Conservation (phyloP, 2,888 invertebrate species). For the Eugnorisma glareosa region DNA sequence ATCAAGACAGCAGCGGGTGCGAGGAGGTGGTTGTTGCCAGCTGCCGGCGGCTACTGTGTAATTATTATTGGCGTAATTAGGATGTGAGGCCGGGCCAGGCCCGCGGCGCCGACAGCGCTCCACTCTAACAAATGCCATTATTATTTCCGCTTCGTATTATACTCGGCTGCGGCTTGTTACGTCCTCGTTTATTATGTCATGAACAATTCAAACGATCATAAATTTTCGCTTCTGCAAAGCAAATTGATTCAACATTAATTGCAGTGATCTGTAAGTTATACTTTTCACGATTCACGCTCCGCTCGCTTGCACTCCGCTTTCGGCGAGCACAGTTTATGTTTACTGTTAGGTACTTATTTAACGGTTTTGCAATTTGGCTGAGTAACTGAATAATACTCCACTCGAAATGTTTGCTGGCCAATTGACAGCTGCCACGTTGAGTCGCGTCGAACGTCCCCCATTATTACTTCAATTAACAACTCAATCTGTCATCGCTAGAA, state of each 20-base stretch:
- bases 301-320: conserved; percentile 54
- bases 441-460: conserved; percentile 52
- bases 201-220: conserved; percentile 86
- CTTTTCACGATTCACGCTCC: conserved; percentile 73
- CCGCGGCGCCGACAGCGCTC: conserved; percentile 82
- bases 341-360: conserved; percentile 84
- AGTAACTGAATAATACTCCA: conserved; percentile 72
- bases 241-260: conserved; percentile 87
- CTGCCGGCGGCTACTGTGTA: conserved; percentile 86
- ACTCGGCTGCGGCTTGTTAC: conserved; percentile 83
- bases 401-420: conserved; percentile 71
- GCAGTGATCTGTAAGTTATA: conserved; percentile 78
- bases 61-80: conserved; percentile 90
- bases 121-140: conserved; percentile 87
- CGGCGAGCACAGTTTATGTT: conserved; percentile 70
- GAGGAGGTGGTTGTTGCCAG: conserved; percentile 70
- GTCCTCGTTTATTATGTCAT: conserved; percentile 85
- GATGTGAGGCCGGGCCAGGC: conserved; percentile 85
- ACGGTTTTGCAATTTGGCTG: conserved; percentile 78
- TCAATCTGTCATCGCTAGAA: conserved; percentile 70
- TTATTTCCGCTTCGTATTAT: conserved; percentile 88
- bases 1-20: conserved; percentile 77
- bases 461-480: conserved; percentile 72
- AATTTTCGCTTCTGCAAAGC: conserved; percentile 80
- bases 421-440: conserved; percentile 71